Percentiles rank a stretch among this genome's conserved stretches.
phyloP scores from a whole-genome alignment of 2,888 invertebrate species.

The Rhingia campestris region DNA sequence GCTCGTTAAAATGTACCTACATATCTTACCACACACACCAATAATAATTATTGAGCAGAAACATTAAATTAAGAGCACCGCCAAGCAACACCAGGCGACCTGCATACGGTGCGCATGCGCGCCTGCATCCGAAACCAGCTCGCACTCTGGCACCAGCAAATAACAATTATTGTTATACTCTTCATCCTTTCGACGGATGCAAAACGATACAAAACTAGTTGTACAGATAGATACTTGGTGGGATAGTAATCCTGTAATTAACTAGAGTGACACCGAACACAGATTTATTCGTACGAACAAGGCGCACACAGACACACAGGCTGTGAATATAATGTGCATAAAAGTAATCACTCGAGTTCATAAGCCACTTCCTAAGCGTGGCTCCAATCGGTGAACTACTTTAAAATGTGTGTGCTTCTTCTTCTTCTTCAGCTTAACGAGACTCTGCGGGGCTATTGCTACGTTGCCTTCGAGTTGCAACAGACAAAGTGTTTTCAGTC shows the following conservation, averaged over 20 bases:
- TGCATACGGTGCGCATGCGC: constrained; percentile 28
- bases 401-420: constrained; percentile 16
- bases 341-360: constrained; percentile 14
- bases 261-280: constrained; percentile 67
- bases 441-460: background rate
- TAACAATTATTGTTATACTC: constrained; percentile 65
- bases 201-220: constrained; percentile 54
- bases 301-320: constrained; percentile 26
- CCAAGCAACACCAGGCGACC: background rate
- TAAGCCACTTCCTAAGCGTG: constrained; percentile 32
- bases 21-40: constrained; percentile 60
- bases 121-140: constrained; percentile 47
- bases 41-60: constrained; percentile 59
- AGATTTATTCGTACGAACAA: constrained; percentile 62
- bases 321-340: background rate
- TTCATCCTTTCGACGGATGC: constrained; percentile 57
- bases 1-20: constrained; percentile 64
- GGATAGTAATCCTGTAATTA: constrained; percentile 65
- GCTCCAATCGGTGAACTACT: constrained; percentile 48
- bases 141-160: constrained; percentile 49
- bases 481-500: background rate
- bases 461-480: too few species aligned
- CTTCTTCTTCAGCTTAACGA: constrained; percentile 10
- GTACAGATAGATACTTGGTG: constrained; percentile 11
- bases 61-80: constrained; percentile 58